Percentiles rank a stretch among this genome's conserved stretches.
Evolutionary conservation across 2,797 vertebrate genomes (phyloP).

Genomic region (Lithobates sylvaticus): DNA sequence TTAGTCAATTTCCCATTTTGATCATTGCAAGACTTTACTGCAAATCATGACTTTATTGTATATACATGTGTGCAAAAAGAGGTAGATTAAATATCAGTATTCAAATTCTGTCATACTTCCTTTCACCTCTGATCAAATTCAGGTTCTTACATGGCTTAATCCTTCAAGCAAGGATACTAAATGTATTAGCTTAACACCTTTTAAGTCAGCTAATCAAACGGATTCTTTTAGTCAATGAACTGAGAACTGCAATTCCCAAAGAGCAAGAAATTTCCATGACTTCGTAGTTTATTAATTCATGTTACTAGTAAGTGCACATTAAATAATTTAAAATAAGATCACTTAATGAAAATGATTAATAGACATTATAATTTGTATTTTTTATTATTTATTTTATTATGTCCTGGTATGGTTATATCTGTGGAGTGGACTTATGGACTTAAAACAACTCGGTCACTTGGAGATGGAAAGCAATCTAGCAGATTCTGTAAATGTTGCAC

Average conservation of each 20-base stretch:
- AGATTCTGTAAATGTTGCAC: too few relatives aligned
- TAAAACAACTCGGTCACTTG: too few relatives aligned
- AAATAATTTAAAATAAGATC: constrained; percentile 14
- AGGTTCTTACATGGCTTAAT: constrained; percentile 49
- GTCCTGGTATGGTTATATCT: too few relatives aligned
- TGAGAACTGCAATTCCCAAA: constrained; percentile 58
- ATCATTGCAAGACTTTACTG: not conserved
- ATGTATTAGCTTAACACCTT: constrained; percentile 61
- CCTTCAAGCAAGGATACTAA: constrained; percentile 56
- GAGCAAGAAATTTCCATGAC: constrained; percentile 50
- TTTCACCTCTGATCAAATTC: constrained; percentile 62
- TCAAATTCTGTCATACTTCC: constrained; percentile 45
- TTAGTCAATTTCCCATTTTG: too few relatives aligned
- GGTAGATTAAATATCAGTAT: constrained; percentile 53
- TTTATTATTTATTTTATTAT: too few relatives aligned
- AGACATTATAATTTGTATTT: too few relatives aligned
- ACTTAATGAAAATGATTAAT: not conserved
- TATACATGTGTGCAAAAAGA: constrained; percentile 31
- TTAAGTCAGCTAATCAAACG: constrained; percentile 60
- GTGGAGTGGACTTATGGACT: too few relatives aligned
- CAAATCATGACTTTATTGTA: not conserved
- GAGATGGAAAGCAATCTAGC: too few relatives aligned
- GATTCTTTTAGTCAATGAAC: constrained; percentile 63
- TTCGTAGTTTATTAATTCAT: constrained; percentile 62
- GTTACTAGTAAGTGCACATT: constrained; percentile 52